Evolutionary conservation across 1,140 invertebrate genomes (phyloP).

Genomic region (Atopsyche davidsoni): DNA sequence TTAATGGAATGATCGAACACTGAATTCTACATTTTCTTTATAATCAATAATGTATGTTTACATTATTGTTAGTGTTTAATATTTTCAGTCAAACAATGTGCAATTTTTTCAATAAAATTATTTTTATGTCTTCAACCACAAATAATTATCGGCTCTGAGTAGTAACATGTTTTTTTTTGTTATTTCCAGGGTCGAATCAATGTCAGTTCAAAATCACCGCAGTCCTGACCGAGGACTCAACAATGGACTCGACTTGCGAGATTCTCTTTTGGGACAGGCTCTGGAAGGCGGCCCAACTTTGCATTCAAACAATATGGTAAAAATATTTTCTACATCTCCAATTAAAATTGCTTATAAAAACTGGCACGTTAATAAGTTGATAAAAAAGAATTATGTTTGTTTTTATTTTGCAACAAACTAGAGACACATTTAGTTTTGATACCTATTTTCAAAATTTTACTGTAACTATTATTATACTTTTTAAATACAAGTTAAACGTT

Average conservation of each 20-base stretch:
- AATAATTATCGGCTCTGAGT: not conserved
- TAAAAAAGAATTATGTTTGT: too few relatives aligned
- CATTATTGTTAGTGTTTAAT: too few relatives aligned
- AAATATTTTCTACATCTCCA: slow-evolving; percentile 18
- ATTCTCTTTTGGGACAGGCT: slow-evolving; percentile 66
- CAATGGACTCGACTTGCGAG: slow-evolving; percentile 55
- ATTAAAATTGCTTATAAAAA: too few relatives aligned
- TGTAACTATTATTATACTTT: too few relatives aligned
- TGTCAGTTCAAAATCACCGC: slow-evolving; percentile 26
- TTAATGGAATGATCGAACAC: too few relatives aligned
- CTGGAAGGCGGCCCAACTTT: slow-evolving; percentile 55
- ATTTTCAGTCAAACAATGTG: slow-evolving; percentile 50
- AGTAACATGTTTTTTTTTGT: slow-evolving; percentile 3
- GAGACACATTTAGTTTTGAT: too few relatives aligned
- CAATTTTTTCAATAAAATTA: slow-evolving; percentile 19
- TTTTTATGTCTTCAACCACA: not conserved
- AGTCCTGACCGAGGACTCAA: slow-evolving; percentile 43
- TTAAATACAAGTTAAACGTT: too few relatives aligned
- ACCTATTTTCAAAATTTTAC: too few relatives aligned
- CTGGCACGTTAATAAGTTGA: not conserved
- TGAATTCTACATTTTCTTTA: slow-evolving; percentile 2
- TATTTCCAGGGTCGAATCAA: slow-evolving; percentile 25
- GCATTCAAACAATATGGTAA: slow-evolving; percentile 43
- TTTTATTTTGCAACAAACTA: too few relatives aligned
- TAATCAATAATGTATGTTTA: not conserved